Base-by-base conservation (phyloP, 2,113 vertebrate genomes). In the Nycticebus coucang region DNA sequence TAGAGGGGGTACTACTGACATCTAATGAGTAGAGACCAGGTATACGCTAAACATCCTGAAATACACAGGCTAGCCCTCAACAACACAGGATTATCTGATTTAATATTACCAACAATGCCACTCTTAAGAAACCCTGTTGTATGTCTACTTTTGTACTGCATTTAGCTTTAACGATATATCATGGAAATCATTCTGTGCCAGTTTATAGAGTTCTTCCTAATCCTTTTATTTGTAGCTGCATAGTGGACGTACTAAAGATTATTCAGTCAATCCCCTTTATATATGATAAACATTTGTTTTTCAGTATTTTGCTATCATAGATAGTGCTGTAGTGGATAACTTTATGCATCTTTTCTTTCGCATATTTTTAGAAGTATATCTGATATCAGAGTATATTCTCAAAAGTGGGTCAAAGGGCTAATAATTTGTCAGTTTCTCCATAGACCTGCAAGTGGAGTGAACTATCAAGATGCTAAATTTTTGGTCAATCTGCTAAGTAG, bases 341-440 rank as follows among this genome's bases (percentile, higher is more conserved):
- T 1, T 57, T 69, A 59, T 19, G 3, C 9, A 55, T 22, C 10
- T 53, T 95, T 91, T 80, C 28, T 33, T 72, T 72, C 7, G 71
- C 30, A 30, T 62, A 69, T 69, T 94, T 95, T 88, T 79, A 64
- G 59, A 87, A 96, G 10, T 66, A 1, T 57, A 41, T 85, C 37
- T 84, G 62, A 28, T 64, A 28, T 96, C 37, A 35, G 15, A 83
- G 35, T 41, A 82, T 93, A 82, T 50, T 87, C 30, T 11, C 68
- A 91, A 33, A 96, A 87, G 37, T 92, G 4, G 19, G 33, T 88
- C 30, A 69, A 71, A 95, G 68, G 15, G 24, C 57, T 93, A 55
- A 85, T 57, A 15, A 33, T 53, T 57, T 26, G 2, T 69, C 22
- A 11, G 12, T 59, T 80, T 92, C 19, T 41, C 55, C n/a, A 33